Conservation (phyloP, 2,888 invertebrate species). For the Caenorhabditis sp. region DNA sequence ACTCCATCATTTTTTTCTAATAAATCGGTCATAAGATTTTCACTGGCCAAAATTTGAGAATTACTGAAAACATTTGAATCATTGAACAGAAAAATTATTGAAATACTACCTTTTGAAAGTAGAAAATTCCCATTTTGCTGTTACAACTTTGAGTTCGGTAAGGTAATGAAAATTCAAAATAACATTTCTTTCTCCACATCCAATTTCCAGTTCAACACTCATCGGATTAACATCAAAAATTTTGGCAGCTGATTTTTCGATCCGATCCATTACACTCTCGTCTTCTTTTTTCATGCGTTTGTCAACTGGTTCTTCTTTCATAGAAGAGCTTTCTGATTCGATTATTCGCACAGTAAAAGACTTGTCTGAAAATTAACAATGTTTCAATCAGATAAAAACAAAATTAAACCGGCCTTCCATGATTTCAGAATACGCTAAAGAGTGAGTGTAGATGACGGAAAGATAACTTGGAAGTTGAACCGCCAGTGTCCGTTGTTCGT, state of each 20-base stretch:
- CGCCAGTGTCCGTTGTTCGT: slow-evolving; percentile 28
- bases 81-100: too few species aligned
- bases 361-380: slow-evolving; percentile 22
- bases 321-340: slow-evolving; percentile 6
- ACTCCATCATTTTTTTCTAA: slow-evolving; percentile 40
- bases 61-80: background rate
- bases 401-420: slow-evolving; percentile 37
- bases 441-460: slow-evolving; percentile 41
- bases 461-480: slow-evolving; percentile 39
- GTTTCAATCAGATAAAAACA: too few species aligned
- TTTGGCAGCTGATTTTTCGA: slow-evolving; percentile 9
- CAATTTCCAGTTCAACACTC: slow-evolving; percentile 26
- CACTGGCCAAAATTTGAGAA: slow-evolving; percentile 12
- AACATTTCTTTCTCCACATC: slow-evolving; percentile 19
- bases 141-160: slow-evolving; percentile 31
- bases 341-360: slow-evolving; percentile 18
- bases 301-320: slow-evolving; percentile 1
- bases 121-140: slow-evolving; percentile 32
- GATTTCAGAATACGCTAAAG: slow-evolving; percentile 49
- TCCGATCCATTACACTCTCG: slow-evolving; percentile 17
- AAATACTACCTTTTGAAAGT: background rate
- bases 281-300: slow-evolving; percentile 21
- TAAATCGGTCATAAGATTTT: slow-evolving; percentile 42
- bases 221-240: slow-evolving; percentile 34
- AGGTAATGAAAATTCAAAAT: slow-evolving; percentile 28